Evolutionary conservation across 2,888 invertebrate genomes (phyloP), one percentile per base, ranked within the genome.

Genomic region (Fragum whitleyi): DNA sequence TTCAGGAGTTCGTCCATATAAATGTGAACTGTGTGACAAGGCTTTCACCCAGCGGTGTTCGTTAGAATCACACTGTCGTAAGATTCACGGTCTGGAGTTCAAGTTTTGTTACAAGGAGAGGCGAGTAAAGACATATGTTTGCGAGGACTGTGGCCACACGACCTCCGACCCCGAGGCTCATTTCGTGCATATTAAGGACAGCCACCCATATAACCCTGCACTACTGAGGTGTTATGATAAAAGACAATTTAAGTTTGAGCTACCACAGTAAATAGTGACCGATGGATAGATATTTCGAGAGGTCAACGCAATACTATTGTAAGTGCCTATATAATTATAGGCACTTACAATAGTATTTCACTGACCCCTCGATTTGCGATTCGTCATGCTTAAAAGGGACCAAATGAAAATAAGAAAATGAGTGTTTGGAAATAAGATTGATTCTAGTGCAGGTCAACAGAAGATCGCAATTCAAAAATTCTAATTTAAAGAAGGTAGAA

Each of bases 21-120:
- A 99, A 94, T 99, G 99, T 95, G 97, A 97, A 93, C 96, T 98
- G 86, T 99, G 99, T 94, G 99, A 98, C 94, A 99, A 99, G 94
- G 98, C 98, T 47, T 99, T 99, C 95, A 99, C 99, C 69, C 99
- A 99, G 95, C 96, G 99, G 91, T 99, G 99, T 95, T 99, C 99
- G 7, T 95, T 99, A 87, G 99, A 99, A 95, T 99, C 99, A 26
- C 99, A 99, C 94, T 97, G 98, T 93, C 95, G 98, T 76, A 99
- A 99, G 95, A 99, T 99, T 51, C 99, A 99, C 94, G 98, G 98
- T 81, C 97, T 98, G 53, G 97, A 97, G 92, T 98, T 98, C 95
- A 96, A 97, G 87, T 99, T 98, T 94, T 98, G 98, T 6, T 99
- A 99, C 95, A 99, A 99, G 94, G 99, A 99, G 95, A 96, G 99